Conservation (phyloP, 2,113 vertebrate genomes). For the Aviceda subcristata region DNA sequence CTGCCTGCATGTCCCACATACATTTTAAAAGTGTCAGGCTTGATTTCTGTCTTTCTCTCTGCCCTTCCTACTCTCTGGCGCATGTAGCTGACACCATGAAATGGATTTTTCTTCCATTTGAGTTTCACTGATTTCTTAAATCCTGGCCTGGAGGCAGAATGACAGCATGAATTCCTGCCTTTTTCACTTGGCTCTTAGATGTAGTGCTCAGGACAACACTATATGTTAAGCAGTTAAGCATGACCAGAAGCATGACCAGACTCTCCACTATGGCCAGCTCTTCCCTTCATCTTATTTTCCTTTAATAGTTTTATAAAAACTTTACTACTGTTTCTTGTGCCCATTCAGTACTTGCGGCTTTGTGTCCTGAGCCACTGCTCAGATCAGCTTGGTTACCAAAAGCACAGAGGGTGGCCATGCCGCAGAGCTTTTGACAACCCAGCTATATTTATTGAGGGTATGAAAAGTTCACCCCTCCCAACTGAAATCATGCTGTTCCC, state of each 20-base stretch:
- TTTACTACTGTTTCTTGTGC: not conserved
- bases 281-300: not conserved
- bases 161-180: not conserved
- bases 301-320: not conserved
- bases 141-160: not conserved
- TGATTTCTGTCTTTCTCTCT: not conserved
- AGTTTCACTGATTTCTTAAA: conserved; percentile 20
- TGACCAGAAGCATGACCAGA: not conserved
- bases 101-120: conserved; percentile 13
- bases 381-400: not conserved
- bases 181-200: not conserved
- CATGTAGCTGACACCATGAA: not conserved
- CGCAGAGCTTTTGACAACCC: not conserved
- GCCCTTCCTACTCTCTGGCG: not conserved
- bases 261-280: not conserved
- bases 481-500: not conserved
- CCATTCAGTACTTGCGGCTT: not conserved
- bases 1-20: not conserved
- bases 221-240: not conserved
- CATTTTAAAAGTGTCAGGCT: not conserved
- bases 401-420: not conserved
- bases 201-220: not conserved
- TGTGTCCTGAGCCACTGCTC: not conserved
- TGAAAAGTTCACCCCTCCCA: not conserved
- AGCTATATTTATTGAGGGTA: not conserved